Evolutionary conservation across 2,797 vertebrate species (phyloP), one percentile per base, ranked within the genome.

Genomic region (Enteromius anoplus): DNA sequence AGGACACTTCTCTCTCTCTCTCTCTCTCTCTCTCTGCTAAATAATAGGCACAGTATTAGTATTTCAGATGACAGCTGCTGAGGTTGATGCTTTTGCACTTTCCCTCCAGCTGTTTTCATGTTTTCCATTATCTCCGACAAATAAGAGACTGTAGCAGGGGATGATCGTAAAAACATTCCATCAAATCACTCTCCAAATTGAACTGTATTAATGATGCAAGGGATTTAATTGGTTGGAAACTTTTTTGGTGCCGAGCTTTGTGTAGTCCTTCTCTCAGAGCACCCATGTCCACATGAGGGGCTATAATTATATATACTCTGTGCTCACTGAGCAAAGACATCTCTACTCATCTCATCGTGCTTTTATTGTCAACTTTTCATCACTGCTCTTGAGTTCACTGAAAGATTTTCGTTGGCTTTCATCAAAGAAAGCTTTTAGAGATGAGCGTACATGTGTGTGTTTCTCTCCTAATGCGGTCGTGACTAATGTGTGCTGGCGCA

Each of bases 401-500:
- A 79, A 78, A 62, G 37, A 60, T 29, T 82, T 84, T 53, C 62
- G 15, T 80, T 77, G 72, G 65, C 77, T 80, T 86, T 84, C 58
- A 84, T 81, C 47, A 64, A 60, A 72, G 5, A 55, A 82, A 78
- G 32, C 58, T 71, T 76, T 83, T 81, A 83, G 75, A 82, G 53
- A 51, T 84, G 73, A 34, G 75, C 6, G 26, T 45, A 53, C 34
- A 62, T 75, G 77, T 71, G 77, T 62, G 62, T 29, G 64, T 70
- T 81, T 78, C 62, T 37, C 70, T 71, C 49, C 40, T 87, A 82
- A 88, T 86, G 72, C 72, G n/a, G 68, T 75, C 71, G 78, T 88
- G 87, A 89, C 88, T 86, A 87, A 88, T 89, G 80, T 76, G 84
- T 83, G 75, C 84, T 88, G 85, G 87, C 82, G 68, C 80, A 84